Base-by-base conservation (phyloP, 2,797 vertebrate species). In the Manis pentadactyla region DNA sequence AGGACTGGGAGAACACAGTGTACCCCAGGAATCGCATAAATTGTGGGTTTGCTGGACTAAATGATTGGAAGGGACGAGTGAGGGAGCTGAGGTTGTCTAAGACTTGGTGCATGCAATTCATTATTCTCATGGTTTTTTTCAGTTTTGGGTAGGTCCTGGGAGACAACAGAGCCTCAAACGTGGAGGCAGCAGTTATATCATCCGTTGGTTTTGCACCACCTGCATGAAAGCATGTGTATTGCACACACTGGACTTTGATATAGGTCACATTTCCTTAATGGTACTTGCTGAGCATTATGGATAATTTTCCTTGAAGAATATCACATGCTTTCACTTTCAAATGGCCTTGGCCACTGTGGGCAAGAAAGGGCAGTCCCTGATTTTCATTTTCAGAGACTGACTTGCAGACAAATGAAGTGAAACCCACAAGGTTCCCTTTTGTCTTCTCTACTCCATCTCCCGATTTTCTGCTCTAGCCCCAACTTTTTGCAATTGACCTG, bases 251-350 rank as follows among this genome's bases (percentile, higher is more conserved):
- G 23, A 49, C 37, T 89, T 88, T n/a, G 55, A 11, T 59, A 5
- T 37, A 6, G 0, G 37, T 27, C 9, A 7, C 7, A 49, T 49
- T 61, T 49, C 14, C 31, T 79, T 34, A 53, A 13, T 34, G 29
- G 27, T n/a, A 46, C 19, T 85, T 71, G 7, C 31, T 69, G 31
- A 71, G 25, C 8, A 46, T 49, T 53, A 9, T 13, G 19, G 8
- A 46, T 46, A 46, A 46, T 85, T 88, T 85, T 59, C 86, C 66
- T 23, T 64, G 39, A 75, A 78, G 46, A 87, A 34, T 55, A n/a
- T 53, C 31, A 77, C 4, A 5, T 37, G 19, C 11, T 87, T 90
- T 81, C 37, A n/a, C 34, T 57, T 42, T 49, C 85, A 68, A 3
- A 27, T 93, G 73, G 21, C 42, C 12, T 23, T 73, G 21, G 7